Conservation (phyloP, 2,113 vertebrate species). For the Pardalotus punctatus region DNA sequence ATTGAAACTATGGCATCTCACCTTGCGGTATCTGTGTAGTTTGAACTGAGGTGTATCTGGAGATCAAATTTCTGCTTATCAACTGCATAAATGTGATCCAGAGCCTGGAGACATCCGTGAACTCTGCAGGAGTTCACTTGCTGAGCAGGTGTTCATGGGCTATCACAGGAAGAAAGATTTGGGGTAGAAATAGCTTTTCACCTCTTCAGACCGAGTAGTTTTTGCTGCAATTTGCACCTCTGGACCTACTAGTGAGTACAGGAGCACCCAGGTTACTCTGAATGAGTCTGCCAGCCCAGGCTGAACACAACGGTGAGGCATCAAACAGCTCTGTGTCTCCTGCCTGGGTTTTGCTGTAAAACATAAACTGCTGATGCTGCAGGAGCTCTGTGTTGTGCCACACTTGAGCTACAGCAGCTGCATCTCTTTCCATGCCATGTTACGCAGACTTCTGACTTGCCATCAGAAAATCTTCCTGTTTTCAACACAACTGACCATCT, state of each 20-base stretch:
- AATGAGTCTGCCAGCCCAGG: neutral
- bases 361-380: neutral
- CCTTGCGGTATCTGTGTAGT: neutral
- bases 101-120: slow-evolving; percentile 21
- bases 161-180: neutral
- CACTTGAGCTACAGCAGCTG: fast-evolving
- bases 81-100: neutral
- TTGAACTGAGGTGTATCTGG: neutral
- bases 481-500: neutral
- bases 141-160: neutral
- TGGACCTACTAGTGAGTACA: neutral
- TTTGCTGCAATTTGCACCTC: neutral
- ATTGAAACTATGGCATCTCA: slow-evolving; percentile 11
- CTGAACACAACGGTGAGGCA: neutral
- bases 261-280: neutral
- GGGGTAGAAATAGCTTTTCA: neutral
- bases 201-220: neutral
- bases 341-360: neutral
- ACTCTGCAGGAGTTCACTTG: neutral
- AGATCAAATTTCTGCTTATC: slow-evolving; percentile 21
- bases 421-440: neutral
- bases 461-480: neutral
- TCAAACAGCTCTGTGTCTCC: neutral
- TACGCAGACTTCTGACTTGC: neutral
- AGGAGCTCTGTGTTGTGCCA: neutral